Evolutionary conservation across 2,797 vertebrate genomes (phyloP), one percentile per base, ranked within the genome.

Genomic region (Sebastes nivosus): DNA sequence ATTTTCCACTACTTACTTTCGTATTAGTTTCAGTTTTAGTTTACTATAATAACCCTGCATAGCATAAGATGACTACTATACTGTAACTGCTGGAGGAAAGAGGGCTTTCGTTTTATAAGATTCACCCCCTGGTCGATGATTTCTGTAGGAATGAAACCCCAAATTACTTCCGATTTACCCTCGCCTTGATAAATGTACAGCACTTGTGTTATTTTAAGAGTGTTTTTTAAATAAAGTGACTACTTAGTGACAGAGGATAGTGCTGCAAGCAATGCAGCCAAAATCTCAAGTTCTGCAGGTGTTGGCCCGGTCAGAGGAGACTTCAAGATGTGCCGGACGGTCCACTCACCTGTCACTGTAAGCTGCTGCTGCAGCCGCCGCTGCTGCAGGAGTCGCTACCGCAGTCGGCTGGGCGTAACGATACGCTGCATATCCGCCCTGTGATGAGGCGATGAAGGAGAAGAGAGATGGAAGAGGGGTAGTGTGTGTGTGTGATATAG

Each of bases 381-480:
- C 97, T 0, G 95, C 94, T 72, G 98, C 97, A 0, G 95, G 94
- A 34, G 94, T 92, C 8, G 98, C 97, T 79, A 98, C 98, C 68
- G 98, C 98, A 42, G 95, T 36, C 20, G 98, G 98, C 95, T 99
- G 98, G 92, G 98, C 97, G 34, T 99, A 99, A 93, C 98, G 97
- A 95, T 99, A 99, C 72, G 98, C 97, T 91, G 98, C 97, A 57
- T 99, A 99, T 93, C 98, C 98, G 65, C 98, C 98, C 98, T 99
- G 95, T 68, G 79, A 84, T 38, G 58, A 82, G 69, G 68, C 58
- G 52, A 89, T 60, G 86, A 29, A 67, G 72, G 38, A 38, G 14
- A 73, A 67, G 50, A 55, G 10, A 70, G 72, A 54, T 4, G 71
- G 68, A 67, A 8, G 71, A 30, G 30, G 42, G 8, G 50, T 12